These are phyloP conservation scores for Acanthisitta chloris DNA, from an alignment of 2,113 vertebrate species.

Conservation along the genomic window DNA sequence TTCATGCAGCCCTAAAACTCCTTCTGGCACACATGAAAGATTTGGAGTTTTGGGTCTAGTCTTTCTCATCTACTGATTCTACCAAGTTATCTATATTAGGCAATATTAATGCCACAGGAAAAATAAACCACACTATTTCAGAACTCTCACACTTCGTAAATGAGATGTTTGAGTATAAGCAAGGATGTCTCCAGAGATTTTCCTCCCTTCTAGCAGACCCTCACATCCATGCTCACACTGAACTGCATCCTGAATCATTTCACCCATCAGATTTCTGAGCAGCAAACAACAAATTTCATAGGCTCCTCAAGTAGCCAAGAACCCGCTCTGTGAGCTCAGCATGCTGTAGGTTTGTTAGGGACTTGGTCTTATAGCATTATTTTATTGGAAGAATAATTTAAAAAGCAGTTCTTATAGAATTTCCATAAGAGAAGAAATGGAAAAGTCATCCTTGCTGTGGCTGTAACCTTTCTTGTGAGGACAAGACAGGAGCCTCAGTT, in stretches of 20 bases:
- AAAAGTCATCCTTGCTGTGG: neutral
- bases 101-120: neutral
- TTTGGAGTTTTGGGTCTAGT: neutral
- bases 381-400: neutral
- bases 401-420: neutral
- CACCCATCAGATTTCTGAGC: neutral
- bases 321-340: neutral
- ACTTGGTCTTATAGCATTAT: neutral
- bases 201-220: neutral
- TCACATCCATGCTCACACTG: neutral
- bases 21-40: neutral
- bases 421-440: neutral
- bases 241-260: neutral
- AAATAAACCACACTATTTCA: neutral
- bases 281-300: neutral
- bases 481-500: neutral
- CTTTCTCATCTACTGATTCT: neutral
- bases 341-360: neutral
- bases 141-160: neutral
- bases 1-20: neutral
- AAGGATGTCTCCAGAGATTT: neutral
- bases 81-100: neutral
- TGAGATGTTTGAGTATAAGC: neutral
- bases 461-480: accelerated
- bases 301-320: neutral